Conservation (phyloP, 30 jellyfish, hydroid and myxozoan species). For the Aurelia sp. region DNA sequence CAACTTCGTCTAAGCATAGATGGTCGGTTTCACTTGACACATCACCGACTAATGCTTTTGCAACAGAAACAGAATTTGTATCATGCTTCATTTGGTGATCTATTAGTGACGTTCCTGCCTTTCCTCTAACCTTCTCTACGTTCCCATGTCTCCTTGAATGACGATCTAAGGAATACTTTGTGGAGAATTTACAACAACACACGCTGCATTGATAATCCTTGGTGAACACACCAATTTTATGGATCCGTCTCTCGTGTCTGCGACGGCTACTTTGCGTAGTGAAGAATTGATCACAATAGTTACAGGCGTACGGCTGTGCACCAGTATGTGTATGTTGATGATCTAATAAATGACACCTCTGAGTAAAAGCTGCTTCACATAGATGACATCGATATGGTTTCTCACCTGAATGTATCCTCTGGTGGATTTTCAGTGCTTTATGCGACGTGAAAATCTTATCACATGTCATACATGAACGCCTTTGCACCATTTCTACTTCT, state of each 20-base stretch:
- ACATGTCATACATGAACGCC: conserved; percentile 1
- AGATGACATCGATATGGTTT: conserved; percentile 3
- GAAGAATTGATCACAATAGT: conserved; percentile 14
- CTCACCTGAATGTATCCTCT: conserved; percentile 30
- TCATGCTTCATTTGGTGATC: too few species aligned
- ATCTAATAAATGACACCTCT: conserved; percentile 12
- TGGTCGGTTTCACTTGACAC: too few species aligned
- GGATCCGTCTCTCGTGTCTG: conserved; percentile 19
- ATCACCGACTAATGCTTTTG: too few species aligned
- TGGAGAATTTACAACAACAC: neutral
- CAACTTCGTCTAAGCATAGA: too few species aligned
- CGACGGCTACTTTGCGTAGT: conserved; percentile 51
- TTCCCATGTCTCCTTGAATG: conserved; percentile 10
- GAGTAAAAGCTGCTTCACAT: conserved; percentile 32
- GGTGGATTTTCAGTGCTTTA: conserved; percentile 9
- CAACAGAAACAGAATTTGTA: too few species aligned
- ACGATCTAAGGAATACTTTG: neutral
- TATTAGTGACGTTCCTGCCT: too few species aligned
- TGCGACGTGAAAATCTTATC: neutral
- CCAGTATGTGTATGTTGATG: conserved; percentile 44
- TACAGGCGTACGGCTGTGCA: conserved; percentile 34
- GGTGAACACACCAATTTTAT: neutral
- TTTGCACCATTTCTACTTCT: neutral
- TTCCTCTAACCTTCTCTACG: too few species aligned
- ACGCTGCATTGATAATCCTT: conserved; percentile 5